Evolutionary conservation across 1,140 invertebrate genomes (phyloP).

Genomic region (Yoshiicerus persimilis): DNA sequence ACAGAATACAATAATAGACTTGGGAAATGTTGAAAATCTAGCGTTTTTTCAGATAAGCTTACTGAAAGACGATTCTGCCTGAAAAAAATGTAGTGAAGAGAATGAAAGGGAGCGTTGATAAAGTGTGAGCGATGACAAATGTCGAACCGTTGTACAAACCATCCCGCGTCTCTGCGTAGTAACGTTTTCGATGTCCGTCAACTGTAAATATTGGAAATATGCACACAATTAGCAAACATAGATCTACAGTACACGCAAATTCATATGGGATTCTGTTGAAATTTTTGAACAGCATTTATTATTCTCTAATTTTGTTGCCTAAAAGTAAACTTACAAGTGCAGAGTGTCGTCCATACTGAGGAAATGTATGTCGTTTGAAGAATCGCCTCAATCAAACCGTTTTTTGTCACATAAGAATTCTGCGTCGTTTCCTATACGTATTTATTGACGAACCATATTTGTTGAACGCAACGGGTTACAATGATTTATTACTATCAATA

Average conservation of each 20-base stretch:
- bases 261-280: no score
- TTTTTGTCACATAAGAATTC: conserved; percentile 72
- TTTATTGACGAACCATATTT: no score
- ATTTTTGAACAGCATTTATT: not conserved
- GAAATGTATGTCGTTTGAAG: conserved; percentile 75
- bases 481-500: no score
- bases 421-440: conserved; percentile 56
- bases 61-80: conserved; percentile 72
- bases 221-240: not conserved
- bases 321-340: conserved; percentile 73
- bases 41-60: no score
- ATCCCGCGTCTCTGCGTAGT: conserved; percentile 85
- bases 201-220: conserved; percentile 58
- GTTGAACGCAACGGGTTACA: no score
- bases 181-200: conserved; percentile 78
- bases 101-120: conserved; percentile 78
- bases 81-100: conserved; percentile 67
- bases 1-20: no score
- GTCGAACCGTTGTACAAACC: conserved; percentile 82
- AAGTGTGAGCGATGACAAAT: conserved; percentile 74
- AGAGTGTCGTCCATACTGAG: conserved; percentile 75
- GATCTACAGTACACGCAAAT: no score
- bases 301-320: no score
- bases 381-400: conserved; percentile 78
- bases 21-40: no score